Evolutionary conservation across 2,797 vertebrate genomes (phyloP).

Genomic region (Argyrosomus regius): DNA sequence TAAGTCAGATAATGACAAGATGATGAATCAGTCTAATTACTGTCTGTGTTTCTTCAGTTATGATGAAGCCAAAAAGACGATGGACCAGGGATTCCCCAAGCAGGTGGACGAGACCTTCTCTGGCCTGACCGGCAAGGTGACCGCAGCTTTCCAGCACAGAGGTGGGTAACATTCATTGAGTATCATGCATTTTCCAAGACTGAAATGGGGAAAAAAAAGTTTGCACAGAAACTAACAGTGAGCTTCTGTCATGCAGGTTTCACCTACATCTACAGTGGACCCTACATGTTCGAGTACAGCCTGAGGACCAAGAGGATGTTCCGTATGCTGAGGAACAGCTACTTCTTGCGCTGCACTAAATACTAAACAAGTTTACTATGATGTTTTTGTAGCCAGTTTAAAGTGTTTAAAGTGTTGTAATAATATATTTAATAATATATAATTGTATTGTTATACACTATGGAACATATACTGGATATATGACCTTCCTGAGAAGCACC

Average conservation of each 20-base stretch:
- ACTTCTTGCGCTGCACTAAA: conserved; percentile 77
- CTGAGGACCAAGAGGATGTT: conserved; percentile 41
- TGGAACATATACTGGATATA: not conserved
- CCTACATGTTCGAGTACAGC: conserved; percentile 70
- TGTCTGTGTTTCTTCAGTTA: conserved; percentile 79
- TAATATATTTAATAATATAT: not conserved
- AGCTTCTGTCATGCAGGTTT: conserved; percentile 66
- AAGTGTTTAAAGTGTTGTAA: not conserved
- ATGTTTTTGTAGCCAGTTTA: not conserved
- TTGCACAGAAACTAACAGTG: not conserved
- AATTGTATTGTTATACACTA: not conserved
- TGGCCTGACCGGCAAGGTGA: conserved; percentile 79
- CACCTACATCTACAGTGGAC: conserved; percentile 79
- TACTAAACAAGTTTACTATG: conserved; percentile 49
- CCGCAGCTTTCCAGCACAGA: conserved; percentile 86
- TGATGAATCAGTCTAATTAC: not conserved
- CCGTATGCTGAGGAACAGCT: conserved; percentile 67
- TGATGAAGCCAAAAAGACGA: conserved; percentile 81
- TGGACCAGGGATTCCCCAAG: conserved; percentile 87
- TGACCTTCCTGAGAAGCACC: conserved; percentile 8
- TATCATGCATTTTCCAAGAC: not conserved
- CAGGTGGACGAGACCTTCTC: conserved; percentile 72
- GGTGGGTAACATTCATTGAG: conserved; percentile 71
- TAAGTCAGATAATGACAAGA: not conserved
- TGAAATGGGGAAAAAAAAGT: not conserved